Evolutionary conservation across 2,113 vertebrate genomes (phyloP).

Genomic region (Nansenia antarctica): DNA sequence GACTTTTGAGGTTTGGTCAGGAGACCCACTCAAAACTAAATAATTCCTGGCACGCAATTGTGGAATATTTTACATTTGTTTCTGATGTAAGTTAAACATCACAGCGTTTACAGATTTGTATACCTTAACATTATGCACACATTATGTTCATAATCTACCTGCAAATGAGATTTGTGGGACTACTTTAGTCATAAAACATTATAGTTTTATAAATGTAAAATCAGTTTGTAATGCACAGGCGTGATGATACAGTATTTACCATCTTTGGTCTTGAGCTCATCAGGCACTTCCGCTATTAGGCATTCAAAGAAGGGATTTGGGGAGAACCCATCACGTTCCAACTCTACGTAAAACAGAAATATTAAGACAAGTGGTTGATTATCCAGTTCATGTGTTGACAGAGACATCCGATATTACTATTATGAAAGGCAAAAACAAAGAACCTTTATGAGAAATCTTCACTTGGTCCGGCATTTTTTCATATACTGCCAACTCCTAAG

Average conservation of each 20-base stretch:
- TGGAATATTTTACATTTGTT: too few relatives aligned
- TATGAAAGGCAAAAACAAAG: not conserved
- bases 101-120: too few relatives aligned
- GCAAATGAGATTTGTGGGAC: too few relatives aligned
- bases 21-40: too few relatives aligned
- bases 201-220: not conserved
- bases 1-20: too few relatives aligned
- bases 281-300: constrained; percentile 73
- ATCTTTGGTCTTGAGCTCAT: constrained; percentile 61
- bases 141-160: too few relatives aligned
- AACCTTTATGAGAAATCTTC: constrained; percentile 72
- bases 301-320: constrained; percentile 73
- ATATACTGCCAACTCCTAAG: constrained; percentile 73
- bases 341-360: constrained; percentile 54
- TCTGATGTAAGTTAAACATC: too few relatives aligned
- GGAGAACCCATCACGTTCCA: constrained; percentile 76
- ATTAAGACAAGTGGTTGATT: not conserved
- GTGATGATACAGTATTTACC: constrained; percentile 52
- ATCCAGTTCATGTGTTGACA: not conserved
- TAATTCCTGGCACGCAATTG: too few relatives aligned
- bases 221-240: not conserved
- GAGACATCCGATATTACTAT: not conserved
- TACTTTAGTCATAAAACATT: too few relatives aligned
- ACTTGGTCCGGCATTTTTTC: constrained; percentile 74
- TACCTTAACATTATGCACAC: too few relatives aligned